Evolutionary conservation across 2,797 vertebrate genomes (phyloP), one percentile per base, ranked within the genome.

Genomic region (Australoheros facetus): DNA sequence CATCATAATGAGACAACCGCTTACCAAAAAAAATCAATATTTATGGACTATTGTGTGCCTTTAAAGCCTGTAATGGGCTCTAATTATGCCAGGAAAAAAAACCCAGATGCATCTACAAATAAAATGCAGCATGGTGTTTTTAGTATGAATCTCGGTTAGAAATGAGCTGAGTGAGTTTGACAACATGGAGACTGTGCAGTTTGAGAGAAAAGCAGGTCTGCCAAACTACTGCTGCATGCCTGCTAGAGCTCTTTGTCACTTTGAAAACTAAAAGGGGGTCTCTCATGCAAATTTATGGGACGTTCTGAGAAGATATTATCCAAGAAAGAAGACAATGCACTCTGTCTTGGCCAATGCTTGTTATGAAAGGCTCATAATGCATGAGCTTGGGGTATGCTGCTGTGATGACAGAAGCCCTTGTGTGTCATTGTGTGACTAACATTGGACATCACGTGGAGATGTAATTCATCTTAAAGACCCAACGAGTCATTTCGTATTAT

Each of bases 1-100:
- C 11, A 16, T 77, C 78, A 79, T 79, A 90, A 93, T 82, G 71
- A 80, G 58, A 62, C 78, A 64, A 81, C 79, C 83, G 87, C 69
- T 88, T 84, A 76, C 60, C 87, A 87, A 86, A 81, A 82, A 69
- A 74, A 92, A 92, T 93, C 82, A 85, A 92, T 92, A 94, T 92
- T 91, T 85, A 93, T 93, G 87, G 90, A 79, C 42, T 77, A 56
- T 78, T 90, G 87, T 89, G 75, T 81, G 87, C 70, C 21, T 21
- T 60, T 87, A 58, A 80, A 69, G 75, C 71, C 39, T 77, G 56
- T 66, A 80, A 83, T 88, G 66, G 74, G 70, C 74, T 85, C 17
- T 80, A 78, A 91, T 91, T 88, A 79, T 76, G 39, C 82, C 79
- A 79, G 85, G 58, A 79, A 78, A 86, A 57, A 78, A 57, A 78